Percentiles rank a stretch among this genome's conserved stretches.
These are phyloP conservation scores for Setophaga petechia DNA, from an alignment of 2,113 vertebrate genomes.

Conservation along the genomic window DNA sequence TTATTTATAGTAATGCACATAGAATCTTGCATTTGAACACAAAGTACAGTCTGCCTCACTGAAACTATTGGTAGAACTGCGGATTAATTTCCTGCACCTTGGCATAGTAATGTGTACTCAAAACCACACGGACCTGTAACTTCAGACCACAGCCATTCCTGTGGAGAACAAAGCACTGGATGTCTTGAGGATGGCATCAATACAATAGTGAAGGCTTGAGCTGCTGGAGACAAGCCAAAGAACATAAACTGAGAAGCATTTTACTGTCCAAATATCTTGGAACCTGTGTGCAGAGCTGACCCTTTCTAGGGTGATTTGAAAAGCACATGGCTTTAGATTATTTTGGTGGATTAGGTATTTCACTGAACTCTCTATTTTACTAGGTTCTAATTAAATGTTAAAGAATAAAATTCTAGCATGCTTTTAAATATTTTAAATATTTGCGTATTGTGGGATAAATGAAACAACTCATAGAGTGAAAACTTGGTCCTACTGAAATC, in stretches of 20 bases:
- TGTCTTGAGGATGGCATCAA: conserved; percentile 48
- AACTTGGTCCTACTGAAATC: background rate
- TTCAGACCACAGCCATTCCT: background rate
- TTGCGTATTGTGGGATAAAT: conserved; percentile 39
- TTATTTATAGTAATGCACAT: background rate
- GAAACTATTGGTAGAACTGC: background rate
- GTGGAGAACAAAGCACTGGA: conserved; percentile 17
- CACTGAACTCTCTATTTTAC: conserved; percentile 52
- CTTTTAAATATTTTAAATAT: conserved; percentile 60
- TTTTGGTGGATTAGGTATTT: conserved; percentile 71
- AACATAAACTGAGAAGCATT: conserved; percentile 55
- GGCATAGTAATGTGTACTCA: background rate
- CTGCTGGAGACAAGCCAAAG: conserved; percentile 48
- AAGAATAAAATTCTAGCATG: conserved; percentile 27
- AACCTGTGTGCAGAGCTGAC: conserved; percentile 40
- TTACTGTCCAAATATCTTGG: conserved; percentile 47
- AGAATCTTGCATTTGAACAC: background rate
- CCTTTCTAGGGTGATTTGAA: conserved; percentile 58
- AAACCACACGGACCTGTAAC: background rate
- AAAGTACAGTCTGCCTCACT: background rate
- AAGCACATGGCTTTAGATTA: conserved; percentile 62
- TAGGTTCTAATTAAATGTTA: conserved; percentile 63
- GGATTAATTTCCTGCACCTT: background rate
- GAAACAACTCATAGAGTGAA: background rate
- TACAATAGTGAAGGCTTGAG: conserved; percentile 15